phyloP scores from a whole-genome alignment of 2,113 vertebrate genomes.

The Amphiprion ocellaris region DNA sequence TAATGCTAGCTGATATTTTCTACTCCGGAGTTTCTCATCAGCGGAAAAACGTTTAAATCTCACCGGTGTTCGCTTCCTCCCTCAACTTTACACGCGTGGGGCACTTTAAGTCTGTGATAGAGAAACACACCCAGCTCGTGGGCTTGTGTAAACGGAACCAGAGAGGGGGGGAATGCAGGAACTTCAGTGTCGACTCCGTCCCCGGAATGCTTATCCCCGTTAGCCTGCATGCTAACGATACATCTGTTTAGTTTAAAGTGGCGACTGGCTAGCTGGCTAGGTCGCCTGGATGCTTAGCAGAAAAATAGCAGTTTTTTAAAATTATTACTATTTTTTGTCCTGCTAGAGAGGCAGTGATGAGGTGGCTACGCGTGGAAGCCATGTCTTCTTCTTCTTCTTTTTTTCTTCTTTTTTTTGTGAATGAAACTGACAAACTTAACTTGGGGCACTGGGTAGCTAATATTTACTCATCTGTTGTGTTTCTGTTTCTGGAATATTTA shows the following conservation, averaged over 20 bases:
- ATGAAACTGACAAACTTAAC: constrained; percentile 52
- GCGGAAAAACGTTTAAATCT: constrained; percentile 45
- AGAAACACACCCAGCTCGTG: background rate
- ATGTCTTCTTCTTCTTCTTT: background rate
- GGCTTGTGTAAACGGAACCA: background rate
- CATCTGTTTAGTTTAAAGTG: constrained; percentile 59
- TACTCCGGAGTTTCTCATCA: constrained; percentile 58
- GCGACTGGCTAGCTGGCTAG: constrained; percentile 49
- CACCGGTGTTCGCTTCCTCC: background rate
- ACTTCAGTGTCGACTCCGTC: constrained; percentile 70
- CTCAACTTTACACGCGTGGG: background rate
- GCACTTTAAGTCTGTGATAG: background rate
- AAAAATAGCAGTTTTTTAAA: background rate
- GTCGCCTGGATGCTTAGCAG: constrained; percentile 12
- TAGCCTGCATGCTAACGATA: constrained; percentile 80
- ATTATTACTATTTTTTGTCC: background rate
- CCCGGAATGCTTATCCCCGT: constrained; percentile 57
- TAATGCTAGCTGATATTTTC: constrained; percentile 67
- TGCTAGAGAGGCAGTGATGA: constrained; percentile 15
- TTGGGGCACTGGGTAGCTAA: constrained; percentile 26
- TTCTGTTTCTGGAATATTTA: no score
- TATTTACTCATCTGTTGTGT: no score
- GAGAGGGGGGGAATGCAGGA: constrained; percentile 26
- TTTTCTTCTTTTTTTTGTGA: constrained; percentile 9
- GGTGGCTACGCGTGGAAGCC: constrained; percentile 24